Evolutionary conservation across 2,797 vertebrate genomes (phyloP).

Genomic region (Melanotaenia parkinsoni): DNA sequence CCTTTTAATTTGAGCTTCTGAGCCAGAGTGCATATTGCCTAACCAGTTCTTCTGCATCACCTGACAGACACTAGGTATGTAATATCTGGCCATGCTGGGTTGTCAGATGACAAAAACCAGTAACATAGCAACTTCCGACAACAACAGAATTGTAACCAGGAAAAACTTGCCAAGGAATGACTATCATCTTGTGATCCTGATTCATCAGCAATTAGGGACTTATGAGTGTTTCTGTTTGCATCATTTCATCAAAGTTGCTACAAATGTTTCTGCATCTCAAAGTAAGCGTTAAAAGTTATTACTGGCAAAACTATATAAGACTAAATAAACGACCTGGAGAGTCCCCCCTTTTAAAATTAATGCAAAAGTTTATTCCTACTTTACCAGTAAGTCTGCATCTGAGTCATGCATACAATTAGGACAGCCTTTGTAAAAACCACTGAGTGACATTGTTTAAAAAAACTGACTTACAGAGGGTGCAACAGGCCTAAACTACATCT

Average conservation of each 20-base stretch:
- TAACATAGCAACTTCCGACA: neutral
- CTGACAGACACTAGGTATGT: conserved; percentile 33
- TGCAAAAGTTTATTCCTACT: neutral
- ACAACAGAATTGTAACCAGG: neutral
- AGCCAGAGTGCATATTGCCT: conserved; percentile 7
- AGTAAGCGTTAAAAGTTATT: neutral
- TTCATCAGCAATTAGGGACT: conserved; percentile 16
- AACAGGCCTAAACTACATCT: neutral
- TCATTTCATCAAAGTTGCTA: conserved; percentile 1
- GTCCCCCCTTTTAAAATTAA: neutral
- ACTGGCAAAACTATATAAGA: neutral
- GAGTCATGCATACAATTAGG: conserved; percentile 17
- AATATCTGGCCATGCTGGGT: neutral
- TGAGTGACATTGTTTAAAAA: conserved; percentile 19
- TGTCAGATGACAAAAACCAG: conserved; percentile 39
- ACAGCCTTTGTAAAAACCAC: conserved; percentile 9
- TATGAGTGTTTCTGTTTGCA: conserved; percentile 11
- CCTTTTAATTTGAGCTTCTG: conserved; percentile 1
- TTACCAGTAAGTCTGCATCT: neutral
- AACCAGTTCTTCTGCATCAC: conserved; percentile 61
- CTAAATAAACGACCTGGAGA: conserved; percentile 2
- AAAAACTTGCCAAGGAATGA: conserved; percentile 2
- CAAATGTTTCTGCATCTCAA: neutral
- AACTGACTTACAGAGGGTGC: conserved; percentile 1
- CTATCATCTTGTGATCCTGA: conserved; percentile 48